Conservation (phyloP, 2,113 vertebrate species). For the Prionailurus viverrinus region DNA sequence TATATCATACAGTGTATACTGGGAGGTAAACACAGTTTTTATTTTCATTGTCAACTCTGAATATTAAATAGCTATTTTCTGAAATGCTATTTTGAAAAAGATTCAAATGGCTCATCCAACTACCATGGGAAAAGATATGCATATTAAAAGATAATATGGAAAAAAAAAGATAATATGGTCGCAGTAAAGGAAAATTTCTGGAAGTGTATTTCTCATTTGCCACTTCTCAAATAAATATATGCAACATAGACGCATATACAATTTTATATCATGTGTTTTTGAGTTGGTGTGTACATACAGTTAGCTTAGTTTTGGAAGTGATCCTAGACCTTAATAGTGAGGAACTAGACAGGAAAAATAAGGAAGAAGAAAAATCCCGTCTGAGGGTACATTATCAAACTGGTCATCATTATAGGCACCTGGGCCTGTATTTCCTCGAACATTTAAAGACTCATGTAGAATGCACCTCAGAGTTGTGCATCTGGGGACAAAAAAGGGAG, state of each 20-base stretch:
- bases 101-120: neutral
- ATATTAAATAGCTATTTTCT: neutral
- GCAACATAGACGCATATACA: neutral
- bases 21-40: neutral
- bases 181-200: neutral
- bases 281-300: neutral
- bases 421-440: neutral
- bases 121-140: accelerated
- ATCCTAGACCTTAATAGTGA: neutral
- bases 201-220: neutral
- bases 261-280: neutral
- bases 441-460: neutral
- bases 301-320: neutral
- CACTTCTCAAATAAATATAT: neutral
- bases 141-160: neutral
- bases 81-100: neutral
- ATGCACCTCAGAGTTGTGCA: neutral
- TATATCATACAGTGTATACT: neutral
- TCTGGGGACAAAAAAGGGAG: neutral
- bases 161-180: neutral
- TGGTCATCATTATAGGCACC: neutral
- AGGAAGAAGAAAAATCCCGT: neutral
- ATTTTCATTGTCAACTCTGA: neutral
- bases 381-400: neutral
- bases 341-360: neutral